These are phyloP conservation scores for Malurus melanocephalus DNA, from an alignment of 2,113 vertebrate species.

Conservation along the genomic window DNA sequence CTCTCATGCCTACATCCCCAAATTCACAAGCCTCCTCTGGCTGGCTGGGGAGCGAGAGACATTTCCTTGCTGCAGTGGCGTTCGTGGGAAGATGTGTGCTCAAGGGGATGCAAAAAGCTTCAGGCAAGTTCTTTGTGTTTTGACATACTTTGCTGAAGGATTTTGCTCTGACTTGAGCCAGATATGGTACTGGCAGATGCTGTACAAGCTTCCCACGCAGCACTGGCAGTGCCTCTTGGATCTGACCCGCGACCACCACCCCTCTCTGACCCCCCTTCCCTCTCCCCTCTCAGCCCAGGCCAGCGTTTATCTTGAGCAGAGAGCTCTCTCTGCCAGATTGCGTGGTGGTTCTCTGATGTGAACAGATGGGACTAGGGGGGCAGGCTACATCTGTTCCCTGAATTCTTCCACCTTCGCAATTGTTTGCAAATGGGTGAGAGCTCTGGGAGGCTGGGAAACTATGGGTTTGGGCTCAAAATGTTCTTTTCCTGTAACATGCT, in stretches of 20 bases:
- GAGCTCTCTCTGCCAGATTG: conserved; percentile 47
- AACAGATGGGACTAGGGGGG: conserved; percentile 62
- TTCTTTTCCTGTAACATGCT: conserved; percentile 7
- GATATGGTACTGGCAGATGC: conserved; percentile 15
- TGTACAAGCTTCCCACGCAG: background rate
- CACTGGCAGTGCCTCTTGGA: background rate
- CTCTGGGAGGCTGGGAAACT: conserved; percentile 2
- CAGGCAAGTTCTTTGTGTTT: conserved; percentile 12
- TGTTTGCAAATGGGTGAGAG: conserved; percentile 60
- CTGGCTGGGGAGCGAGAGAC: conserved; percentile 7
- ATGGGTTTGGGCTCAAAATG: conserved; percentile 3
- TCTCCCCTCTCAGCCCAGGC: background rate
- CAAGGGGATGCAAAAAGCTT: conserved; percentile 6
- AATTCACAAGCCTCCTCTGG: background rate
- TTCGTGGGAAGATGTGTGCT: background rate
- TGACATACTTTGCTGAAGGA: conserved; percentile 14
- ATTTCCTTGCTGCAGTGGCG: background rate
- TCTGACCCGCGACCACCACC: background rate
- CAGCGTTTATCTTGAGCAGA: background rate
- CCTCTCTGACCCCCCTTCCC: background rate
- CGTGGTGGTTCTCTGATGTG: conserved; percentile 60
- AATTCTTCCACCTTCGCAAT: conserved; percentile 65
- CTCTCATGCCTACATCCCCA: background rate
- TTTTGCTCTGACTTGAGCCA: background rate
- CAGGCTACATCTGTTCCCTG: conserved; percentile 55